These are phyloP conservation scores for Amiota minor DNA, from an alignment of 2,888 invertebrate genomes.

Conservation along the genomic window DNA sequence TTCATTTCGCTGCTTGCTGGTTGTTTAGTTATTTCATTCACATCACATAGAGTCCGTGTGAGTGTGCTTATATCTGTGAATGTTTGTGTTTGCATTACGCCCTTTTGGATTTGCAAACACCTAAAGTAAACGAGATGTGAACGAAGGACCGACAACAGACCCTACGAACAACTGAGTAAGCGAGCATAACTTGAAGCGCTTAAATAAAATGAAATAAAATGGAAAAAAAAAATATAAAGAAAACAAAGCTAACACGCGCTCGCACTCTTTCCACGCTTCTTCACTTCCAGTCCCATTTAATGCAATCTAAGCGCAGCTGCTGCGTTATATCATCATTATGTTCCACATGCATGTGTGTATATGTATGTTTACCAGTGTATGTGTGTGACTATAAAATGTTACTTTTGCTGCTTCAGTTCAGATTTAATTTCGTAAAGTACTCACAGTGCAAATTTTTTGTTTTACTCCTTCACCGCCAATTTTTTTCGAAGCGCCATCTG, in stretches of 20 bases:
- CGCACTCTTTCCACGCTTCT: conserved; percentile 37
- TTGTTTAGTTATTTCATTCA: conserved; percentile 27
- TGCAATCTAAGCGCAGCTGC: conserved; percentile 69
- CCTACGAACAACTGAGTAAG: neutral
- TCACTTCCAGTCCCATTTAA: conserved; percentile 60
- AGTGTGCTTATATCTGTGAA: neutral
- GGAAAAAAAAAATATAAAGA: neutral
- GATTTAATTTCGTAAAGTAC: conserved; percentile 67
- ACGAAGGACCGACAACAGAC: conserved; percentile 4
- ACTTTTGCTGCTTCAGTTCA: conserved; percentile 59
- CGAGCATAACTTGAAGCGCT: neutral
- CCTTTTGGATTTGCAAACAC: conserved; percentile 22
- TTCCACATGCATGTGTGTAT: conserved; percentile 11
- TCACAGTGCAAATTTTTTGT: conserved; percentile 42
- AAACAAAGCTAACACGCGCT: conserved; percentile 18
- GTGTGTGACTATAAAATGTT: conserved; percentile 36
- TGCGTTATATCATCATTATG: conserved; percentile 61
- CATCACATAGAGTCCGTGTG: neutral
- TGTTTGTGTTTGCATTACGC: conserved; percentile 11
- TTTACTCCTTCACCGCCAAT: conserved; percentile 29
- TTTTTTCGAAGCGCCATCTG: neutral
- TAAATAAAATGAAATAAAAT: conserved; percentile 3
- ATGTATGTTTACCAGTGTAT: conserved; percentile 32
- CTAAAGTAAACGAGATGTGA: conserved; percentile 27
- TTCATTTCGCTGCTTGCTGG: conserved; percentile 6